Base-by-base conservation (phyloP, 2,113 vertebrate species). In the Catharus bicknelli region DNA sequence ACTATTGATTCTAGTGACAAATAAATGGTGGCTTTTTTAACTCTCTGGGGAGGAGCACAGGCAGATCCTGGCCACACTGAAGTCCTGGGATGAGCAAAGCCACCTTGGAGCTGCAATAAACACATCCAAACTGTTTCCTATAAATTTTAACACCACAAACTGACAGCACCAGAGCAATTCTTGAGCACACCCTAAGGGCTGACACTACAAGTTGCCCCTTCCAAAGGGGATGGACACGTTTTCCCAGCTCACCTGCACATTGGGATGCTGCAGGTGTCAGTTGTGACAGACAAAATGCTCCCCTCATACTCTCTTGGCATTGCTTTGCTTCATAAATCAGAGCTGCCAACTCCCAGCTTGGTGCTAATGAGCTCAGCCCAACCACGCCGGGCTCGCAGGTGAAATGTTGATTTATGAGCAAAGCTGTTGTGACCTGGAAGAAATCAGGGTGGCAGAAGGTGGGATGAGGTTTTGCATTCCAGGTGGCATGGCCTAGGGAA, bases 201-300 rank as follows among this genome's bases (percentile, higher is more conserved):
- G 67, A 17, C 0, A 0, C 57, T 45, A 53, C 43, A 43, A 91
- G 5, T 11, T 3, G 1, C 4, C 58, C 62, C 36, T 73, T 72
- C 48, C 36, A 20, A 42, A 50, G 48, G 26, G 8, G 40, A 21
- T 0, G 1, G 47, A 48, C 11, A 18, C 0, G 0, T 61, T 23
- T 36, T 43, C 63, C 62, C 53, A 7, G 55, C 51, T 70, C 74
- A 42, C 29, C 70, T 72, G 64, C 54, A 9, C 3, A 0, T 3
- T 5, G 16, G 62, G 75, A 85, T n/a, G 83, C 85, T 87, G 82
- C 18, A 4, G 29, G 82, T 67, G 78, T 42, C 84, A 69, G 90
- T 32, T 15, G 78, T 2, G 16, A 78, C 82, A 87, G 47, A 51
- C 53, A 59, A 78, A 91, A 54, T 4, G 75, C 67, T 69, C 27